phyloP scores from a whole-genome alignment of 2,888 invertebrate species.

The Hypolimnas misippus region DNA sequence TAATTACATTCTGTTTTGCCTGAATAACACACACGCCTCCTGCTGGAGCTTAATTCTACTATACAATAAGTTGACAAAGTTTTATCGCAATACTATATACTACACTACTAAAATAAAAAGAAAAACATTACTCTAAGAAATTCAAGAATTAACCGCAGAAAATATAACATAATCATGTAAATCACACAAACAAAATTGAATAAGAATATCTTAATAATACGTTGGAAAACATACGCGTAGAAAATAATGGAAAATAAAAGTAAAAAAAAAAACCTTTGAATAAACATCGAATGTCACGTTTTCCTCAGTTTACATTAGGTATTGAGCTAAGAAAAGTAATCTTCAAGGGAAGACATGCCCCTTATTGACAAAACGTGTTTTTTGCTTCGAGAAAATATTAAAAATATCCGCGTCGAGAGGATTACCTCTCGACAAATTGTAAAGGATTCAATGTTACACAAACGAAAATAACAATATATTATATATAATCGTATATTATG shows the following conservation, averaged over 20 bases:
- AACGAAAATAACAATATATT: constrained; percentile 30
- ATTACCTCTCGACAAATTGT: constrained; percentile 51
- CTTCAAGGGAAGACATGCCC: constrained; percentile 59
- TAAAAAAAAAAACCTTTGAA: constrained; percentile 45
- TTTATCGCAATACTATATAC: too few species aligned
- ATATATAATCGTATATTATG: too few species aligned
- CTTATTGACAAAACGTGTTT: constrained; percentile 79
- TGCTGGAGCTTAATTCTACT: too few species aligned
- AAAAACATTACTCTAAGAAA: not conserved
- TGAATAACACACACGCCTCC: too few species aligned
- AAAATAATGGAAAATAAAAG: constrained; percentile 38
- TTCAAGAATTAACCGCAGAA: not conserved
- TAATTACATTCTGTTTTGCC: too few species aligned
- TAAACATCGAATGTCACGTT: constrained; percentile 51
- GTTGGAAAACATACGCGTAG: not conserved
- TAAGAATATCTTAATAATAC: not conserved
- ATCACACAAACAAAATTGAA: too few species aligned
- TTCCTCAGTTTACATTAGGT: constrained; percentile 67
- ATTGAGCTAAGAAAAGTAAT: constrained; percentile 70
- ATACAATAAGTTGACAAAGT: too few species aligned
- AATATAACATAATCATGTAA: not conserved
- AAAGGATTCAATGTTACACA: constrained; percentile 40
- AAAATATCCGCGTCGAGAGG: constrained; percentile 59
- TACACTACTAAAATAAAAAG: too few species aligned
- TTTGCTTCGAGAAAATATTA: constrained; percentile 63